These are phyloP conservation scores for Mycetomoellerius zeteki DNA, from an alignment of 1,140 invertebrate species.

Conservation along the genomic window DNA sequence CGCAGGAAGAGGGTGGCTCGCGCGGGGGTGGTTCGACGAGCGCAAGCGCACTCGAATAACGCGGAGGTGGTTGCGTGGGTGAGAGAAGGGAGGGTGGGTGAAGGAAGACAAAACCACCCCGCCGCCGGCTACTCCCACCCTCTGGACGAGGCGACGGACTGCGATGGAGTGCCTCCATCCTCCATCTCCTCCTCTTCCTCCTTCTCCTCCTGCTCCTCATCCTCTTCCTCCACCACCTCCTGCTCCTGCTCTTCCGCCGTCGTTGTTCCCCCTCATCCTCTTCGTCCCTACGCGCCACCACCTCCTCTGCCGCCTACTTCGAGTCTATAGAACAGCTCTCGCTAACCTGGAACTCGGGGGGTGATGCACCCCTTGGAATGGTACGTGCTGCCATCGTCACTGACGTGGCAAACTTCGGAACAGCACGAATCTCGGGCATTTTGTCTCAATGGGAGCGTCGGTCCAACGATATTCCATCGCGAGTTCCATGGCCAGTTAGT, in stretches of 20 bases:
- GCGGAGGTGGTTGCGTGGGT: slow-evolving; percentile 43
- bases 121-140: slow-evolving; percentile 76
- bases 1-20: slow-evolving; percentile 58
- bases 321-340: slow-evolving; percentile 58
- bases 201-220: slow-evolving; percentile 60
- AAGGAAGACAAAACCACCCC: slow-evolving; percentile 80
- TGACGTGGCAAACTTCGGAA: slow-evolving; percentile 50
- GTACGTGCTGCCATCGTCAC: slow-evolving; percentile 80
- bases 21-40: slow-evolving; percentile 63
- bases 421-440: slow-evolving; percentile 68
- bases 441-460: slow-evolving; percentile 58
- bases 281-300: slow-evolving; percentile 45
- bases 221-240: slow-evolving; percentile 46
- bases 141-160: slow-evolving; percentile 85
- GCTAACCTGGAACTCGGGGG: slow-evolving; percentile 63
- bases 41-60: slow-evolving; percentile 71
- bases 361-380: slow-evolving; percentile 69
- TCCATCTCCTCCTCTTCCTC: slow-evolving; percentile 66
- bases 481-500: slow-evolving; percentile 45
- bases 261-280: slow-evolving; percentile 42
- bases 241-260: slow-evolving; percentile 54
- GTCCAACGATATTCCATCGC: slow-evolving; percentile 31
- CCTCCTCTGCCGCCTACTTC: slow-evolving; percentile 47
- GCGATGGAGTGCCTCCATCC: slow-evolving; percentile 85
- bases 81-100: slow-evolving; percentile 66